phyloP scores from a whole-genome alignment of 64 coral and sea anemone genomes.

The Montipora foliosa region DNA sequence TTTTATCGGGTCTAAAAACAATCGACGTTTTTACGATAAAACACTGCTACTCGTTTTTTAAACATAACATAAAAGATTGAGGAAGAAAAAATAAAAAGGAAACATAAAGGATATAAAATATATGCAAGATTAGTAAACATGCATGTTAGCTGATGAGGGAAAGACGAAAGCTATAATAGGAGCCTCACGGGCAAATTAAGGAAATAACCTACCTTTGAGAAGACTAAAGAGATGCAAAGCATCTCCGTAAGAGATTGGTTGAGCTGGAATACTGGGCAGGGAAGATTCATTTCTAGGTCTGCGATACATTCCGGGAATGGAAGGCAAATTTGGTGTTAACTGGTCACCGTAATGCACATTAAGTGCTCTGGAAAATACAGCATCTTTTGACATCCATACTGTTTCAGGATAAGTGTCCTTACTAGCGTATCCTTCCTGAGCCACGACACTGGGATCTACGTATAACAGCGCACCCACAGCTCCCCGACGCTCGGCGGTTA shows the following conservation, averaged over 20 bases:
- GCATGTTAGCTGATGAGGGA: too few species aligned
- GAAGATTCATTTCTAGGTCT: slow-evolving; percentile 52
- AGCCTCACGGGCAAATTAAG: too few species aligned
- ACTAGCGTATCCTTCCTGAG: background rate
- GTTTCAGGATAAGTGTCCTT: slow-evolving; percentile 57
- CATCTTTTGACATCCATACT: slow-evolving; percentile 42
- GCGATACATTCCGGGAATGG: slow-evolving; percentile 71
- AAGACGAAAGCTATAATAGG: too few species aligned
- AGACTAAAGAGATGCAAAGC: slow-evolving; percentile 36
- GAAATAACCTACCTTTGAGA: slow-evolving; percentile 31
- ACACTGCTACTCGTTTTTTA: too few species aligned
- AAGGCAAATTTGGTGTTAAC: slow-evolving; percentile 52
- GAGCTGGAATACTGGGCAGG: slow-evolving; percentile 61
- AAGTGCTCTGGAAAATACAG: slow-evolving; percentile 26
- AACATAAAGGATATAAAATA: too few species aligned
- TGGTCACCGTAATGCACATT: slow-evolving; percentile 29
- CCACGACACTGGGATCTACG: background rate
- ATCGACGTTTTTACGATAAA: too few species aligned
- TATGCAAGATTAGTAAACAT: too few species aligned
- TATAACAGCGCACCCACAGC: slow-evolving; percentile 59
- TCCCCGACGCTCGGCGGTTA: slow-evolving; percentile 6
- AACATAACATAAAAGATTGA: too few species aligned
- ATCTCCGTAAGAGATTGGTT: slow-evolving; percentile 71
- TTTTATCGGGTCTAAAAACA: too few species aligned
- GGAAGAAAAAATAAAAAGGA: too few species aligned